Evolutionary conservation across 37 sponge, comb jelly and placozoan species (phyloP).

Genomic region (Axinella damicornis): DNA sequence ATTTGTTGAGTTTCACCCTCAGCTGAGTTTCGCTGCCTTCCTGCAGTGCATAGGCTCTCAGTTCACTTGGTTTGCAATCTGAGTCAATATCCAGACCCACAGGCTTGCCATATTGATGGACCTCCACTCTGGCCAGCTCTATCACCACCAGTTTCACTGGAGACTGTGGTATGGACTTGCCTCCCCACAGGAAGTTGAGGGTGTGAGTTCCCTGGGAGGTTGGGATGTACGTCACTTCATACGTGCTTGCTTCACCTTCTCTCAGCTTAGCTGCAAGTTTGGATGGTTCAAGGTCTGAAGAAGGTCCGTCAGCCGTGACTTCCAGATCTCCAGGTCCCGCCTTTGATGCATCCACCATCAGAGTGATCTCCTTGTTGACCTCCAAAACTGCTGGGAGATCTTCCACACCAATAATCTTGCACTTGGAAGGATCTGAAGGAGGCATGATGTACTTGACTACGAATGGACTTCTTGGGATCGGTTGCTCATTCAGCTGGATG

Average conservation of each 20-base stretch:
- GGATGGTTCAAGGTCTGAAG: conserved; percentile 13
- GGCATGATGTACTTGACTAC: conserved; percentile 30
- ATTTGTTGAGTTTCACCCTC: conserved; percentile 67
- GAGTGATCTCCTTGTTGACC: conserved; percentile 27
- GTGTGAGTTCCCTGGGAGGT: conserved; percentile 45
- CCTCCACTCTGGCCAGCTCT: not conserved
- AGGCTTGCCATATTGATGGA: conserved; percentile 33
- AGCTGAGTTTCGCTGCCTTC: conserved; percentile 31
- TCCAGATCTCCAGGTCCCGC: conserved; percentile 47
- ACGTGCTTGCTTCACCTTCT: not conserved
- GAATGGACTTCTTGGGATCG: conserved; percentile 59
- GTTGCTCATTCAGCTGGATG: conserved; percentile 40
- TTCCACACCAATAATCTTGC: conserved; percentile 43
- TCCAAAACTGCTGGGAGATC: conserved; percentile 10
- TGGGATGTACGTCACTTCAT: conserved; percentile 37
- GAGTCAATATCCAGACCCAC: conserved; percentile 28
- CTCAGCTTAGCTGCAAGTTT: not conserved
- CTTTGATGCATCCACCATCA: conserved; percentile 24
- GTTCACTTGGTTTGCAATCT: conserved; percentile 47
- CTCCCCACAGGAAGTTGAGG: conserved; percentile 36
- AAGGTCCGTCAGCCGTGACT: conserved; percentile 28
- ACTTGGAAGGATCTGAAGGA: conserved; percentile 51
- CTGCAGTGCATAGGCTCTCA: conserved; percentile 38
- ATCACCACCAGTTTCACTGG: conserved; percentile 3
- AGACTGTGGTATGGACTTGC: not conserved